Evolutionary conservation across 92 coral and sea anemone genomes (phyloP).

Genomic region (Palythoa grandiflora): DNA sequence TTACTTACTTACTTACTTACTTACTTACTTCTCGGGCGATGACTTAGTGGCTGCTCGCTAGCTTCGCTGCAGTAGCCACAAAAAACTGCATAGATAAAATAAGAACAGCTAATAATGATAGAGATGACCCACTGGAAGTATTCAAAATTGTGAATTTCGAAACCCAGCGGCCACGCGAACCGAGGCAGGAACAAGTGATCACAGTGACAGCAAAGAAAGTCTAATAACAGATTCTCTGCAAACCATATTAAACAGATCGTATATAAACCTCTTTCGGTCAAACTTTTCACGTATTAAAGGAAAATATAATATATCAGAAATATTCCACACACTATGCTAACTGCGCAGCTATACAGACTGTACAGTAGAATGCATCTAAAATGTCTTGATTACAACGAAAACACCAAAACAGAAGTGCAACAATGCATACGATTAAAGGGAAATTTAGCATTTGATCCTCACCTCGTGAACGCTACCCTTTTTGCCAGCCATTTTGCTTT

Average conservation of each 20-base stretch:
- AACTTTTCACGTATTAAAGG: background rate
- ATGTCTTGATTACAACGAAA: background rate
- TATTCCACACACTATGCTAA: no score
- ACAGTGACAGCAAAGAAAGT: no score
- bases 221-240: background rate
- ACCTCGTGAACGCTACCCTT: background rate
- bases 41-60: no score
- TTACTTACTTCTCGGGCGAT: no score
- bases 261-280: background rate
- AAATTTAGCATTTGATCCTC: conserved; percentile 3
- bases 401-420: background rate
- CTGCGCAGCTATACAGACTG: no score
- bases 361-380: no score
- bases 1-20: no score
- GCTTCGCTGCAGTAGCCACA: no score
- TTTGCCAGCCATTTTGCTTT: conserved; percentile 2
- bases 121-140: background rate
- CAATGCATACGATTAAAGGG: background rate
- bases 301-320: background rate
- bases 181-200: conserved; percentile 4
- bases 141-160: conserved; percentile 5
- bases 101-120: background rate
- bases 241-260: background rate
- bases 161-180: background rate
- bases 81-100: background rate